phyloP scores from a whole-genome alignment of 2,888 invertebrate species.

The Tineola bisselliella region DNA sequence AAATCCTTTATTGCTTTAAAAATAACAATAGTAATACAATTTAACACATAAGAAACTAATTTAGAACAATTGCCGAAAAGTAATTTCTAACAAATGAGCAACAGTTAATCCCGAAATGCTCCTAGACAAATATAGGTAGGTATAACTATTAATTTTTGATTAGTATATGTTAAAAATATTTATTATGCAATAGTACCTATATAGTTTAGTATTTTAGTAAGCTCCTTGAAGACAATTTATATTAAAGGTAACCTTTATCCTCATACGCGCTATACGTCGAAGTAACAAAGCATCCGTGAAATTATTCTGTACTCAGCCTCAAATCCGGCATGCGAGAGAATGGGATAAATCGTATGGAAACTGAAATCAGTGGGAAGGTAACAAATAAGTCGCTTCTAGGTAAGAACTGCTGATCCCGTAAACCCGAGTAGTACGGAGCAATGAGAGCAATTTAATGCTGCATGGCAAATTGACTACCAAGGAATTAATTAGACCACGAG shows the following conservation, averaged over 20 bases:
- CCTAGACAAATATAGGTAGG: no score
- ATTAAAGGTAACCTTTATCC: not conserved
- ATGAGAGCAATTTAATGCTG: not conserved
- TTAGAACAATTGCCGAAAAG: no score
- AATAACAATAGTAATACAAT: no score
- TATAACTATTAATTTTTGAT: no score
- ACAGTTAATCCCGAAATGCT: no score
- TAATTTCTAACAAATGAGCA: no score
- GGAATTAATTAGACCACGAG: not conserved
- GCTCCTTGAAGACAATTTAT: not conserved
- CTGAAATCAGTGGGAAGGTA: constrained; percentile 22
- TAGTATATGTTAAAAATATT: no score
- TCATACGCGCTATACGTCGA: not conserved
- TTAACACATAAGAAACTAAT: no score
- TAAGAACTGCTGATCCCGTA: constrained; percentile 10
- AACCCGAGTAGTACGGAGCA: not conserved
- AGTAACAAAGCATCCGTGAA: constrained; percentile 28
- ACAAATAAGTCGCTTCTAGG: constrained; percentile 17
- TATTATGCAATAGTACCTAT: no score
- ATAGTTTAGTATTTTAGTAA: not conserved
- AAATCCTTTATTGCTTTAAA: no score
- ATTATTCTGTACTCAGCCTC: constrained; percentile 28
- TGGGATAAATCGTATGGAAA: constrained; percentile 31
- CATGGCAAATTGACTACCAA: not conserved
- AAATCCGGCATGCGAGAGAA: constrained; percentile 23